phyloP scores from a whole-genome alignment of 2,797 vertebrate species.

The Somateria mollissima region DNA sequence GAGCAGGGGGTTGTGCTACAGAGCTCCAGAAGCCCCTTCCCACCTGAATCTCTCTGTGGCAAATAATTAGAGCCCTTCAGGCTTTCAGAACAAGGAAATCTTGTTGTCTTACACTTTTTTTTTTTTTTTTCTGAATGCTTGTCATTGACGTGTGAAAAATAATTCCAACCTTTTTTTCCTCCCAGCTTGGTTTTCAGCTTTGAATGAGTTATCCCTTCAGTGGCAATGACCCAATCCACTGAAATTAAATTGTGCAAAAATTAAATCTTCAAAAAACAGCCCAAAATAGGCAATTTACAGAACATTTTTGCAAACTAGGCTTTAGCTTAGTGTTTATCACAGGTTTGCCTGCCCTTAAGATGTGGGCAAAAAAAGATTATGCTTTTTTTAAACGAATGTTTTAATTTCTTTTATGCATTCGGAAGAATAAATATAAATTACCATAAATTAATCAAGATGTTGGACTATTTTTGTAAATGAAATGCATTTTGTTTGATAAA shows the following conservation, averaged over 20 bases:
- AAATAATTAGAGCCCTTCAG: background rate
- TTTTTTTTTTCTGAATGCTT: background rate
- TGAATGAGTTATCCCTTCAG: background rate
- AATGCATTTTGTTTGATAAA: slow-evolving; percentile 36
- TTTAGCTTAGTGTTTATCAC: background rate
- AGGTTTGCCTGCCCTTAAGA: slow-evolving; percentile 2
- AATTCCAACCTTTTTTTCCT: background rate
- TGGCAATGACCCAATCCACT: background rate
- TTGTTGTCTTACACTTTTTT: background rate
- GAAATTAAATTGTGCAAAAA: background rate
- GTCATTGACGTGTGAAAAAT: background rate
- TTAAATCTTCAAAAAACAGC: background rate
- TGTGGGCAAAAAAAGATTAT: background rate
- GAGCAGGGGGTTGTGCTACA: background rate
- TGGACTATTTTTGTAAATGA: slow-evolving; percentile 32
- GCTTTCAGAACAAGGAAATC: accelerated
- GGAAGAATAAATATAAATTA: slow-evolving; percentile 49
- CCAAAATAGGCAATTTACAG: background rate
- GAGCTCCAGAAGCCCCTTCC: background rate
- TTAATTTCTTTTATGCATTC: background rate
- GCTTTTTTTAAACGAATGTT: background rate
- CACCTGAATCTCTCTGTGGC: background rate
- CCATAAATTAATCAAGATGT: slow-evolving; percentile 52
- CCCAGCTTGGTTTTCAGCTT: background rate
- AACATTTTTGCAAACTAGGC: background rate